These are phyloP conservation scores for Carassius gibelio DNA, from an alignment of 2,113 vertebrate species.

Conservation along the genomic window DNA sequence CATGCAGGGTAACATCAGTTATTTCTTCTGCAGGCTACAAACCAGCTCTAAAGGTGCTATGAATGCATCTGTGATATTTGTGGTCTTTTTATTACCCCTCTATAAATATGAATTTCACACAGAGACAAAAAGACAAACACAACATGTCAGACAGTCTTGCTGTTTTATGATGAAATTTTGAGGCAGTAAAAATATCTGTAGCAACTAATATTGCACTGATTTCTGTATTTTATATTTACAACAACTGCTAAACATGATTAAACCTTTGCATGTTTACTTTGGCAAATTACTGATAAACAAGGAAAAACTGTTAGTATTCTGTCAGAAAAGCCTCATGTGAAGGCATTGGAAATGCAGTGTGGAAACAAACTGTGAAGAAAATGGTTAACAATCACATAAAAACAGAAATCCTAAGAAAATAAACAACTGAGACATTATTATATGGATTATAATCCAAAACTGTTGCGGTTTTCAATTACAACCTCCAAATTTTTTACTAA, in stretches of 20 bases:
- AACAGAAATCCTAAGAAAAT: too few relatives aligned
- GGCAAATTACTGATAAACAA: neutral
- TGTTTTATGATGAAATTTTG: neutral
- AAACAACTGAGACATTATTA: neutral
- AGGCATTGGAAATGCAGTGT: neutral
- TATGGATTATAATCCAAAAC: too few relatives aligned
- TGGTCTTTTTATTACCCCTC: neutral
- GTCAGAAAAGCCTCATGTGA: neutral
- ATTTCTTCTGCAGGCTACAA: neutral
- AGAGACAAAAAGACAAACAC: neutral
- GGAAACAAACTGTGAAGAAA: too few relatives aligned
- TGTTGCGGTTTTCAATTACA: neutral
- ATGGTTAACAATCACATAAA: too few relatives aligned
- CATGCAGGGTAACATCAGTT: neutral
- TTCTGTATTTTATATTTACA: conserved; percentile 3
- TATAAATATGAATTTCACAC: conserved; percentile 10
- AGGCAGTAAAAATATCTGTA: neutral
- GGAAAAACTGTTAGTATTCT: neutral
- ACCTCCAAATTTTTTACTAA: neutral
- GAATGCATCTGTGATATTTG: neutral
- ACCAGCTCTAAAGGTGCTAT: conserved; percentile 4
- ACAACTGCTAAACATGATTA: neutral
- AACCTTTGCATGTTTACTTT: neutral
- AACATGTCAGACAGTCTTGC: neutral
- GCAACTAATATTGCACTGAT: neutral